Conservation (phyloP, 1,140 invertebrate genomes). For the Bombus impatiens region DNA sequence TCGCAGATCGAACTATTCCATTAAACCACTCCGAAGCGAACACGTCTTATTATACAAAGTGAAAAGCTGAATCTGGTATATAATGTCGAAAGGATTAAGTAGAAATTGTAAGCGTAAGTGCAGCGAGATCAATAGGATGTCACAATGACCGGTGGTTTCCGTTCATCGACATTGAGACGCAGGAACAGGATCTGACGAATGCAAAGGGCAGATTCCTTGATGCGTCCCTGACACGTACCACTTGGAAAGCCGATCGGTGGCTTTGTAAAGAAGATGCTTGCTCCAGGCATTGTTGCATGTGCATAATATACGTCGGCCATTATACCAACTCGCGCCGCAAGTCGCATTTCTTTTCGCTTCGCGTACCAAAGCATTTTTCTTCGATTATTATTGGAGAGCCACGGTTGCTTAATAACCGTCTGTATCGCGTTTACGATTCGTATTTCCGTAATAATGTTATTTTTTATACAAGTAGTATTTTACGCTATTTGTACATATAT, state of each 20-base stretch:
- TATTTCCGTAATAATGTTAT: neutral
- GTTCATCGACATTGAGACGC: neutral
- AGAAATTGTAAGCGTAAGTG: neutral
- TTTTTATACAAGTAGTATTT: no score
- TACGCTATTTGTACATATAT: no score
- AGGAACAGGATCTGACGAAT: slow-evolving; percentile 23
- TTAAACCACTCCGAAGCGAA: neutral
- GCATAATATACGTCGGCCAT: slow-evolving; percentile 37
- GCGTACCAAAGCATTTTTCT: neutral
- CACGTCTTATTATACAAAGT: neutral
- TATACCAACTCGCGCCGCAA: slow-evolving; percentile 28
- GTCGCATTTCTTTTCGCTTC: neutral
- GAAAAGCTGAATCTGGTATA: neutral
- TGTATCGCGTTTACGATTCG: neutral
- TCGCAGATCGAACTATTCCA: neutral
- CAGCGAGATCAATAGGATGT: neutral
- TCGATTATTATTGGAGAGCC: neutral
- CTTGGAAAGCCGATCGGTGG: slow-evolving; percentile 48
- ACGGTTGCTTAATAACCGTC: neutral
- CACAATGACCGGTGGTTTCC: neutral
- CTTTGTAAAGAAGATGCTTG: slow-evolving; percentile 46
- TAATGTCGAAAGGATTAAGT: neutral
- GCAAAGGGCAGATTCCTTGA: slow-evolving; percentile 28
- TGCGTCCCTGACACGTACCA: slow-evolving; percentile 49
- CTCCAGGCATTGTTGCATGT: slow-evolving; percentile 50